Evolutionary conservation across 2,888 invertebrate genomes (phyloP).

Genomic region (Resseliella maxima): DNA sequence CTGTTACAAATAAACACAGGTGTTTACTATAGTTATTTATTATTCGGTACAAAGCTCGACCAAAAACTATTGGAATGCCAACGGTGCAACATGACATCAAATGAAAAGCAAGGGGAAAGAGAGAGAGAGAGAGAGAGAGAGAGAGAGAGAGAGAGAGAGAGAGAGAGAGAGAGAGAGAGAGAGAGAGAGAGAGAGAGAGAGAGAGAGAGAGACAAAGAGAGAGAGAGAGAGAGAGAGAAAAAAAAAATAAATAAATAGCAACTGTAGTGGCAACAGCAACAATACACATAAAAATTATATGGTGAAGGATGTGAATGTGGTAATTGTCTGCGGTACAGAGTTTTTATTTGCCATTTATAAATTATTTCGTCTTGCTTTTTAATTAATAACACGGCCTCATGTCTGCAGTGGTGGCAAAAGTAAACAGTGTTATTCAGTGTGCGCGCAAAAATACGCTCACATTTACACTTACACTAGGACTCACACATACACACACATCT

Average conservation of each 20-base stretch:
- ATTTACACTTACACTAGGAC: no score
- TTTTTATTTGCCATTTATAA: conserved; percentile 50
- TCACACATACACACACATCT: not conserved
- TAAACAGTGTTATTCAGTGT: not conserved
- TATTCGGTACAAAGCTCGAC: not conserved
- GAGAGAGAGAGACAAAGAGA: not conserved
- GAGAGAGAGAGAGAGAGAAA: not conserved
- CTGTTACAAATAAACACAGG: conserved; percentile 33
- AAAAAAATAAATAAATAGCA: not conserved
- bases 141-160: not conserved
- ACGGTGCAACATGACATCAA: not conserved
- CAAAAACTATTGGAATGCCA: conserved; percentile 3
- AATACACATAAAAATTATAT: conserved; percentile 1
- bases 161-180: not conserved
- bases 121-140: not conserved
- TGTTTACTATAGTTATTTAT: conserved; percentile 44
- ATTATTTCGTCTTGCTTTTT: conserved; percentile 48
- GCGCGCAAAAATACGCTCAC: not conserved
- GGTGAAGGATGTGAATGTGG: conserved; percentile 46
- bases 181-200: no score
- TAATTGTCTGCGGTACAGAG: conserved; percentile 36
- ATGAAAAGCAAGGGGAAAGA: not conserved
- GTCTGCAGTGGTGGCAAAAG: conserved; percentile 16
- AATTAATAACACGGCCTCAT: not conserved
- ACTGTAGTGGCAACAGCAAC: not conserved